Conservation (phyloP, 2,113 vertebrate species). For the Tachycineta bicolor region DNA sequence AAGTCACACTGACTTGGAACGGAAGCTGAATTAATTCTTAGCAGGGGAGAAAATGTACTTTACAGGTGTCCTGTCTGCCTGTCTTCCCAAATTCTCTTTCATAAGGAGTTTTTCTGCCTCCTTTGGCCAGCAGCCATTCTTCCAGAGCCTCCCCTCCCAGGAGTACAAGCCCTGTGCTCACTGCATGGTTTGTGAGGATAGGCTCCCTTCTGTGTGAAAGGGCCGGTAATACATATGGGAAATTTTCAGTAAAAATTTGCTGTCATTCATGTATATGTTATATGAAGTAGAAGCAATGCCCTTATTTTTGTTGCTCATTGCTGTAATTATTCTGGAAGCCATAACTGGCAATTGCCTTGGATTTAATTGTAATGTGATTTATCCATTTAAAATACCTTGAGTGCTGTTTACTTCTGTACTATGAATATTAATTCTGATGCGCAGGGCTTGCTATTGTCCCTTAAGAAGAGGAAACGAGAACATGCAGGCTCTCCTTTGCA, state of each 20-base stretch:
- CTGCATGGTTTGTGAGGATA: neutral
- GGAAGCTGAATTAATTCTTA: neutral
- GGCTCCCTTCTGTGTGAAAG: rapidly evolving
- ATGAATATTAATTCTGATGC: neutral
- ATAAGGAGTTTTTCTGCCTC: neutral
- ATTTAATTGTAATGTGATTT: neutral
- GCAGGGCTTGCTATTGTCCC: neutral
- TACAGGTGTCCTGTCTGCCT: neutral
- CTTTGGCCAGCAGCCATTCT: neutral
- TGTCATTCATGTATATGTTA: rapidly evolving
- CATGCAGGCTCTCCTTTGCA: neutral
- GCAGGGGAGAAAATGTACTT: neutral
- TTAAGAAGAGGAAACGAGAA: neutral
- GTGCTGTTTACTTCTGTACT: neutral
- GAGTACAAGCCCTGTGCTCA: neutral
- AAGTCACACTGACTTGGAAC: neutral
- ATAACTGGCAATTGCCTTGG: neutral
- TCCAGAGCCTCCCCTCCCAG: neutral
- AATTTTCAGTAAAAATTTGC: neutral
- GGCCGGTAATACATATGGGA: rapidly evolving
- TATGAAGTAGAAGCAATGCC: neutral
- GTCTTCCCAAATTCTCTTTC: neutral
- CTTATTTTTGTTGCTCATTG: neutral
- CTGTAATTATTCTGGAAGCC: neutral
- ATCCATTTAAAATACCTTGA: neutral